phyloP scores from a whole-genome alignment of 2,113 vertebrate genomes.

The Neotragus moschatus region DNA sequence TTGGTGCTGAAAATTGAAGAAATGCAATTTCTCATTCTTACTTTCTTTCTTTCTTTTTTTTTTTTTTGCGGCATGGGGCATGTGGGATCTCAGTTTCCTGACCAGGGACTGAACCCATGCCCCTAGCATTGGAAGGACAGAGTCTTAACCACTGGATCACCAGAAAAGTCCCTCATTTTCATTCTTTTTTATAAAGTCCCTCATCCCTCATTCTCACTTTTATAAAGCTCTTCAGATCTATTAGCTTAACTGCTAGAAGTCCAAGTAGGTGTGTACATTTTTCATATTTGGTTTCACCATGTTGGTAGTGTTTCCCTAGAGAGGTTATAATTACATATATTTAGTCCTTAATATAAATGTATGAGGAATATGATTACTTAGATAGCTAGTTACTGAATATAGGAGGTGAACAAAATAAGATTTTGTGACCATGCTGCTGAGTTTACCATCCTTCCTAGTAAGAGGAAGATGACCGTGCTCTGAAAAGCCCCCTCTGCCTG shows the following conservation, averaged over 20 bases:
- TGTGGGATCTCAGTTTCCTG: background rate
- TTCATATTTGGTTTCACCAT: background rate
- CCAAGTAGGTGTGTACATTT: background rate
- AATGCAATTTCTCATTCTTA: background rate
- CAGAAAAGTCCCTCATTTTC: background rate
- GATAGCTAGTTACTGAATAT: background rate
- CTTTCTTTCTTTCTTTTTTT: too few species aligned
- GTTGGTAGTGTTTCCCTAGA: background rate
- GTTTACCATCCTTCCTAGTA: background rate
- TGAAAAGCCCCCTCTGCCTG: background rate
- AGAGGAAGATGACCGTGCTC: background rate
- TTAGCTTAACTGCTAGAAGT: background rate
- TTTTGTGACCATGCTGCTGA: background rate
- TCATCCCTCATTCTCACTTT: background rate
- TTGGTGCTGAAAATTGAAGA: background rate
- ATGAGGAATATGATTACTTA: background rate
- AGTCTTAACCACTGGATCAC: background rate
- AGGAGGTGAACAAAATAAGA: background rate
- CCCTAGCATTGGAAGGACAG: background rate
- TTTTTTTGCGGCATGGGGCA: fast-evolving
- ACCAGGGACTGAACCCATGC: background rate
- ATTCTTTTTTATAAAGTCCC: background rate
- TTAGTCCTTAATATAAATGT: background rate
- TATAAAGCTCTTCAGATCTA: background rate
- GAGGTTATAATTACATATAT: background rate